Conservation (phyloP, 1,140 invertebrate genomes). For the Platyscapa corneri region DNA sequence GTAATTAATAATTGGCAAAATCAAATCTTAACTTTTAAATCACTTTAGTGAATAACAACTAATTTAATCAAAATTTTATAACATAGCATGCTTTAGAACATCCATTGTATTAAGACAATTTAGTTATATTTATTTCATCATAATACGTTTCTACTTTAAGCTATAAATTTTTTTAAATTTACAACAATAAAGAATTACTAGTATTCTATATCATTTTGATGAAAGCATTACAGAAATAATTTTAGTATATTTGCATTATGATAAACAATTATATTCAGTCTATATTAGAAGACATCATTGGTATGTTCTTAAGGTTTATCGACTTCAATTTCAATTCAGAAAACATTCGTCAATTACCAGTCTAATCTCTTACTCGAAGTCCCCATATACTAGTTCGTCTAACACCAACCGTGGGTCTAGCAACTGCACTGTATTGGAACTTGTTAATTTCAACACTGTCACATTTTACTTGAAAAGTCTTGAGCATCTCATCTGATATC, state of each 20-base stretch:
- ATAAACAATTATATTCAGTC: conserved; percentile 29
- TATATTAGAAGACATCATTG: conserved; percentile 45
- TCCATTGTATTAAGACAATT: not conserved
- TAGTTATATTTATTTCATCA: not conserved
- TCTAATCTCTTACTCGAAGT: conserved; percentile 85
- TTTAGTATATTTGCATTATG: not conserved
- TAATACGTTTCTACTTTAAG: not conserved
- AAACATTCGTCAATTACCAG: not conserved
- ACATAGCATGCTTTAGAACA: not conserved
- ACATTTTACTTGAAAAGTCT: conserved; percentile 76
- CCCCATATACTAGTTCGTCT: conserved; percentile 92
- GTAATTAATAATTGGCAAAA: conserved; percentile 12
- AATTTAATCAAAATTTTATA: conserved; percentile 17
- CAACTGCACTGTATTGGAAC: conserved; percentile 85
- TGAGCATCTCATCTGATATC: conserved; percentile 77
- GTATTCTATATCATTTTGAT: conserved; percentile 1
- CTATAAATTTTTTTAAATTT: not conserved
- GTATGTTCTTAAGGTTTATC: conserved; percentile 23
- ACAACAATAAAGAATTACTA: not conserved
- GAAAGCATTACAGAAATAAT: not conserved
- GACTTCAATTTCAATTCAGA: not conserved
- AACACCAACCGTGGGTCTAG: conserved; percentile 89
- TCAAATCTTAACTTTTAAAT: conserved; percentile 31
- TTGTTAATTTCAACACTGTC: conserved; percentile 79
- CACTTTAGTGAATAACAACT: conserved; percentile 21